These are phyloP conservation scores for Danio choprae DNA, from an alignment of 2,797 vertebrate species.

Conservation along the genomic window DNA sequence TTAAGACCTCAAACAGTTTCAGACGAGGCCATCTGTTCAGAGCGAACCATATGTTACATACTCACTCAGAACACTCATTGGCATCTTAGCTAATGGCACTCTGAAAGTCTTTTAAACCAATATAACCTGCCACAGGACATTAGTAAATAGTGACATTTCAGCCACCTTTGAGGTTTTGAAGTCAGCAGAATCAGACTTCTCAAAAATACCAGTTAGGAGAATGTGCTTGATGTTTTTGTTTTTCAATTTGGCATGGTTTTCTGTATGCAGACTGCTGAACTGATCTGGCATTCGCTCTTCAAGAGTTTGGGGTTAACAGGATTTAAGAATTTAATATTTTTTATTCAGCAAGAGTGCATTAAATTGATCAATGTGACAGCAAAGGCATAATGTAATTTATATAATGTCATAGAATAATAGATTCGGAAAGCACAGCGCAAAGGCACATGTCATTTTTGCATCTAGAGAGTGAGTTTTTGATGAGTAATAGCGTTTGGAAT, in stretches of 20 bases:
- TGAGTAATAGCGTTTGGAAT: too few relatives aligned
- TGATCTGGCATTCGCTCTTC: background rate
- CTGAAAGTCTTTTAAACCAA: conserved; percentile 2
- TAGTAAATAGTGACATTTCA: background rate
- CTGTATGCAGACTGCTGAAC: background rate
- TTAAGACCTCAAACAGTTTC: conserved; percentile 37
- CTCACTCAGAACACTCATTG: background rate
- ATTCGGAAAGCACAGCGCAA: too few relatives aligned
- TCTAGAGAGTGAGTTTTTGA: too few relatives aligned
- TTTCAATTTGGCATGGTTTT: background rate
- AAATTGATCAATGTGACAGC: background rate
- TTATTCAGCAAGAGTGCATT: background rate
- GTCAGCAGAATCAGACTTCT: background rate
- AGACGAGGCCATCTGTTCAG: conserved; percentile 45
- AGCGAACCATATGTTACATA: conserved; percentile 19
- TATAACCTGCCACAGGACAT: background rate
- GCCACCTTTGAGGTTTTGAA: background rate
- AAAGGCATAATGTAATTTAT: background rate
- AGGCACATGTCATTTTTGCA: too few relatives aligned
- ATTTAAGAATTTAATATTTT: background rate
- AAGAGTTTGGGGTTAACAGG: background rate
- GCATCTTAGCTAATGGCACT: background rate
- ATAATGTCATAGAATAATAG: background rate
- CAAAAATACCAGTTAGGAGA: background rate
- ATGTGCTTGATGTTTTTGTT: background rate